phyloP scores from a whole-genome alignment of 2,888 invertebrate genomes.

The Cetonia aurata region DNA sequence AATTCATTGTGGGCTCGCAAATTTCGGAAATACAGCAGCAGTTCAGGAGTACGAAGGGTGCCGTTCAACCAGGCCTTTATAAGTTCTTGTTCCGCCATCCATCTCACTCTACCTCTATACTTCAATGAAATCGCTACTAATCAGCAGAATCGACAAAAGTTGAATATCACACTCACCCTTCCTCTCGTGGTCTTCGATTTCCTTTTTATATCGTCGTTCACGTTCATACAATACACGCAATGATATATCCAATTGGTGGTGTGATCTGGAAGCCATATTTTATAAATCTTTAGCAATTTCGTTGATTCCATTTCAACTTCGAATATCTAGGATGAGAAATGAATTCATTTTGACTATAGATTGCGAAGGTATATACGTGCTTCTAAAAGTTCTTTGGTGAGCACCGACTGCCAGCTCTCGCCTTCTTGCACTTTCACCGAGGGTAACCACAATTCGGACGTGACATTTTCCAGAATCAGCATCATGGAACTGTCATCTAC shows the following conservation, averaged over 20 bases:
- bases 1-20: slow-evolving; percentile 11
- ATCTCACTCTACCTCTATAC: slow-evolving; percentile 61
- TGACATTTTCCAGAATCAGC: slow-evolving; percentile 56
- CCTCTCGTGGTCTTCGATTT: slow-evolving; percentile 59
- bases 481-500: slow-evolving; percentile 57
- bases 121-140: slow-evolving; percentile 39
- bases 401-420: slow-evolving; percentile 54
- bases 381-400: slow-evolving; percentile 57
- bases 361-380: slow-evolving; percentile 48
- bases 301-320: slow-evolving; percentile 43
- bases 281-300: slow-evolving; percentile 56
- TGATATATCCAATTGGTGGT: slow-evolving; percentile 53
- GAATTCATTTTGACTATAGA: slow-evolving; percentile 10
- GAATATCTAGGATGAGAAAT: slow-evolving; percentile 55
- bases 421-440: slow-evolving; percentile 54
- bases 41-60: slow-evolving; percentile 59
- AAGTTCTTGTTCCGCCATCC: slow-evolving; percentile 59
- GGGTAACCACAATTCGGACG: slow-evolving; percentile 61
- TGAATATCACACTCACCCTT: slow-evolving; percentile 53
- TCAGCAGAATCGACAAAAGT: neutral
- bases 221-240: slow-evolving; percentile 56
- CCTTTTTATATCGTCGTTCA: slow-evolving; percentile 56
- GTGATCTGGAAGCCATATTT: slow-evolving; percentile 57
- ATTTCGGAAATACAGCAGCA: slow-evolving; percentile 54
- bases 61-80: slow-evolving; percentile 52